phyloP scores from a whole-genome alignment of 1,140 invertebrate genomes.

The Drosophila seguyi region DNA sequence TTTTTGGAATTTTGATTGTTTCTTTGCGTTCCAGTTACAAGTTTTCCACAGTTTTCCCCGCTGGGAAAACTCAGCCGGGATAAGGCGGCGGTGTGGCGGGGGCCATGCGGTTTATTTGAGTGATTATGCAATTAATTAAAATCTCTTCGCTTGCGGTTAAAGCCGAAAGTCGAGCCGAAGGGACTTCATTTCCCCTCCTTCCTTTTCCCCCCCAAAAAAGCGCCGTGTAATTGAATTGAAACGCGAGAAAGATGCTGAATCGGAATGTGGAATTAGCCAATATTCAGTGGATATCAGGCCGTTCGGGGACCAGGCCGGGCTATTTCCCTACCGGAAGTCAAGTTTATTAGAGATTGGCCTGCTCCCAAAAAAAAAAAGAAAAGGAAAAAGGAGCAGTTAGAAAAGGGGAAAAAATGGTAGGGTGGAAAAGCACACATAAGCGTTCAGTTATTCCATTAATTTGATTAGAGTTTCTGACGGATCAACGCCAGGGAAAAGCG shows the following conservation, averaged over 20 bases:
- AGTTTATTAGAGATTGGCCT: slow-evolving; percentile 62
- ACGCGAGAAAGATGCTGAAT: slow-evolving; percentile 27
- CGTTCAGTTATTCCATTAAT: slow-evolving; percentile 78
- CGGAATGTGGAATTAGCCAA: slow-evolving; percentile 40
- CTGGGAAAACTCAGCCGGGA: background rate
- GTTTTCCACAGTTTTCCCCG: slow-evolving; percentile 1
- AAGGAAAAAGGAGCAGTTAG: background rate
- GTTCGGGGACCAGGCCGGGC: slow-evolving; percentile 22
- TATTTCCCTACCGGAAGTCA: slow-evolving; percentile 63
- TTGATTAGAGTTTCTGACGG: slow-evolving; percentile 70
- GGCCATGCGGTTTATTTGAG: slow-evolving; percentile 69
- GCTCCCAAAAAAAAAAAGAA: slow-evolving; percentile 1
- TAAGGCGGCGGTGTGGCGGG: background rate
- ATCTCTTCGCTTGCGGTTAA: slow-evolving; percentile 62
- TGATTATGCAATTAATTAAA: slow-evolving; percentile 82
- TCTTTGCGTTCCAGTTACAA: slow-evolving; percentile 74
- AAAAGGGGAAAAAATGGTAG: slow-evolving; percentile 8
- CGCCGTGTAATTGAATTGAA: slow-evolving; percentile 44
- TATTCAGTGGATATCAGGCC: slow-evolving; percentile 9
- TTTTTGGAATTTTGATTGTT: slow-evolving; percentile 82
- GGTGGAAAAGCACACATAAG: slow-evolving; percentile 40
- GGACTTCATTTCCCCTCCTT: background rate
- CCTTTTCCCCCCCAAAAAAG: slow-evolving; percentile 12
- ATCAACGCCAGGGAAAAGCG: slow-evolving; percentile 29
- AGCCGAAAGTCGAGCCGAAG: slow-evolving; percentile 22